These are phyloP conservation scores for Enteromius mattozi DNA, from an alignment of 2,797 vertebrate species.

Conservation along the genomic window DNA sequence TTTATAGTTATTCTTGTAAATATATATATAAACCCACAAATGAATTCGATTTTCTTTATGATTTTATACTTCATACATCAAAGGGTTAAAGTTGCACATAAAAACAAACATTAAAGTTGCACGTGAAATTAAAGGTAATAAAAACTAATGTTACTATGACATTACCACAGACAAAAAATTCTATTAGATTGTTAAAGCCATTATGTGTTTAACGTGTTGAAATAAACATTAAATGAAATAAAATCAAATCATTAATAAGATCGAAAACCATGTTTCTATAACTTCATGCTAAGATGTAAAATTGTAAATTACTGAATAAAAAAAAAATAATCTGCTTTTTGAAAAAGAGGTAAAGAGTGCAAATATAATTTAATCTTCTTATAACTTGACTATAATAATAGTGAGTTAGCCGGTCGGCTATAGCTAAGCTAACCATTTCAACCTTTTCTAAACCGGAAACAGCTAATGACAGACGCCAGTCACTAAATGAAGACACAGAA, in stretches of 20 bases:
- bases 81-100: background rate
- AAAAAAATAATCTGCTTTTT: background rate
- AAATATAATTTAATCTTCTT: background rate
- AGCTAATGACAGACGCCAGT: background rate
- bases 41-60: background rate
- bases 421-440: background rate
- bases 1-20: too few relatives aligned
- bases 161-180: background rate
- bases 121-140: background rate
- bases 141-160: background rate
- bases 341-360: background rate
- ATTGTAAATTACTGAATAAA: background rate
- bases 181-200: background rate
- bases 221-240: background rate
- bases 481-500: background rate
- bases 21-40: background rate
- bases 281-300: background rate
- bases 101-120: background rate
- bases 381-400: background rate
- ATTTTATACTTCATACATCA: background rate
- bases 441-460: background rate
- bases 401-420: conserved; percentile 29
- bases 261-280: background rate
- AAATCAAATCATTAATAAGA: background rate
- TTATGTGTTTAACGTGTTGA: background rate